A percentile compares a stretch with the other conserved stretches of the same genome.
Conservation (phyloP, 2,113 vertebrate species). For the Actenoides hombroni region DNA sequence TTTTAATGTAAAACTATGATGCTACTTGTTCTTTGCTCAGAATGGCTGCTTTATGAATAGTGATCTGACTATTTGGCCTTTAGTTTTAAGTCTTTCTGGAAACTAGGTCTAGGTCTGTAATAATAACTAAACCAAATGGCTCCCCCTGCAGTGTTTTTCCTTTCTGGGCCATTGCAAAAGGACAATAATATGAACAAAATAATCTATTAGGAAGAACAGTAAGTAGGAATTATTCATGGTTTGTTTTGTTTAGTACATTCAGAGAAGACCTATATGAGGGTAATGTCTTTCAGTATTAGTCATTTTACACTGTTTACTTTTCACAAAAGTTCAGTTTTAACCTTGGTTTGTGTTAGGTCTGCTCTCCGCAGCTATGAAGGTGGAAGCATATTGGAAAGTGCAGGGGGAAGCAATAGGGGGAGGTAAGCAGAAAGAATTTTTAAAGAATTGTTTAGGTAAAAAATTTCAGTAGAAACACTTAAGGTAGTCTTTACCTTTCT, state of each 20-base stretch:
- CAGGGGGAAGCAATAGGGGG: neutral
- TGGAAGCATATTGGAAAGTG: neutral
- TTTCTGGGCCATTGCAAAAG: neutral
- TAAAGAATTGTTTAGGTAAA: neutral
- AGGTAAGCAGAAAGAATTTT: neutral
- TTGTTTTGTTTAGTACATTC: neutral
- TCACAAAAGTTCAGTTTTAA: neutral
- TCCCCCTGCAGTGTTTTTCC: neutral
- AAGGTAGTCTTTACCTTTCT: neutral
- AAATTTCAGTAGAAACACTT: neutral
- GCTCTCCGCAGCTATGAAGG: neutral
- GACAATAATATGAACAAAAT: neutral
- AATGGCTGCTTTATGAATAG: neutral
- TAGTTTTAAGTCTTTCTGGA: neutral
- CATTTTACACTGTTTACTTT: neutral
- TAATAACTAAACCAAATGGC: neutral
- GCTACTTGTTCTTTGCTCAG: neutral
- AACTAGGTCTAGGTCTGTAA: neutral
- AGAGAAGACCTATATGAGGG: neutral
- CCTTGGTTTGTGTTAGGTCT: neutral
- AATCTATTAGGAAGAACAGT: neutral
- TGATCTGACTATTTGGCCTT: neutral
- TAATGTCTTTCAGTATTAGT: fast-evolving
- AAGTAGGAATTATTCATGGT: neutral
- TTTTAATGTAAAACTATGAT: neutral